These are phyloP conservation scores for Ichneumon xanthorius DNA, from an alignment of 2,888 invertebrate species.

Conservation along the genomic window DNA sequence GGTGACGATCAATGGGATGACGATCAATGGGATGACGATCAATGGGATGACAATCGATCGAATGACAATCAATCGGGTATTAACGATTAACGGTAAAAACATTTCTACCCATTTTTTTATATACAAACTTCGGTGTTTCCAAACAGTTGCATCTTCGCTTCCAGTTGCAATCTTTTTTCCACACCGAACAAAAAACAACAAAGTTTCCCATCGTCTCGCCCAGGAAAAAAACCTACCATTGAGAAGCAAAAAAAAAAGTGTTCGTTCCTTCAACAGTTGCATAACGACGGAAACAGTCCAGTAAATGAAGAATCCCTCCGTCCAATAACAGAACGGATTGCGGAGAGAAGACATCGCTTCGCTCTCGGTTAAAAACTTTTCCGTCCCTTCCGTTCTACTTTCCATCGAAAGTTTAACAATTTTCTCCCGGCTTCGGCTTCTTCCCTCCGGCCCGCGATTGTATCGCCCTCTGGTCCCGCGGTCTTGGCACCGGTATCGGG, in stretches of 20 bases:
- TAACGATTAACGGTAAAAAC: background rate
- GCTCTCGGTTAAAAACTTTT: background rate
- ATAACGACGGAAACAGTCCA: background rate
- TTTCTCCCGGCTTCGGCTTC: background rate
- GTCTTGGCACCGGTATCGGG: background rate
- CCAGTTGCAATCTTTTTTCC: background rate
- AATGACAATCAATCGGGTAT: too few species aligned
- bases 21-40: too few species aligned
- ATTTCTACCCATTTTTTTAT: too few species aligned
- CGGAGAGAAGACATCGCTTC: background rate
- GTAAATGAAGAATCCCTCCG: background rate
- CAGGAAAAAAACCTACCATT: too few species aligned
- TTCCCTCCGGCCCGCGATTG: background rate
- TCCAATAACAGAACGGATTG: background rate
- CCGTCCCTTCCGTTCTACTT: background rate
- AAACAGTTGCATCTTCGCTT: background rate
- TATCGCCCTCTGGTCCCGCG: background rate
- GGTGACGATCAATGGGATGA: too few species aligned
- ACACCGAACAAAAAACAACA: background rate
- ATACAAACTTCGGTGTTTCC: background rate
- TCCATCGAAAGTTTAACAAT: conserved; percentile 16
- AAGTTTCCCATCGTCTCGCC: too few species aligned
- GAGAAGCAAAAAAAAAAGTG: background rate
- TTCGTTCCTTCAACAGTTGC: background rate
- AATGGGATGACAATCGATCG: too few species aligned